Evolutionary conservation across 2,888 invertebrate genomes (phyloP).

Genomic region (Troides helena): DNA sequence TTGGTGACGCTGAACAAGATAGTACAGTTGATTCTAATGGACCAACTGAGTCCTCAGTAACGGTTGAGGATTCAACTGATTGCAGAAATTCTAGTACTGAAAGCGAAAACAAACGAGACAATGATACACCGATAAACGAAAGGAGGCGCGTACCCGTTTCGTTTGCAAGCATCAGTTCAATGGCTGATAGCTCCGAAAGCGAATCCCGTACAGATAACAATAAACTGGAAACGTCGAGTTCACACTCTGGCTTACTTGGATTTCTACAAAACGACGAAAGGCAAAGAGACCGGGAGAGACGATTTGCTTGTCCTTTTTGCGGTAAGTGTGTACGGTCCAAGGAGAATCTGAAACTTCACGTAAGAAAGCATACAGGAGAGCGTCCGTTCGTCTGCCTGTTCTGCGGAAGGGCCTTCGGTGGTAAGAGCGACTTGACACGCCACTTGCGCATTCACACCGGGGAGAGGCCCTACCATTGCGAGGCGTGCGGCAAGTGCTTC

Average conservation of each 20-base stretch:
- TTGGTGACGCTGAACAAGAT: slow-evolving; percentile 82
- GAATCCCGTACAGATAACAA: slow-evolving; percentile 68
- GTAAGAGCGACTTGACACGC: slow-evolving; percentile 92
- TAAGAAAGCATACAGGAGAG: slow-evolving; percentile 92
- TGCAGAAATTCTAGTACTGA: slow-evolving; percentile 67
- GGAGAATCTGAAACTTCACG: slow-evolving; percentile 92
- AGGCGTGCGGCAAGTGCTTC: slow-evolving; percentile 95
- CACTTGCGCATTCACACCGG: slow-evolving; percentile 94
- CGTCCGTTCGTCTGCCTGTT: slow-evolving; percentile 94
- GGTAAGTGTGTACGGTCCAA: slow-evolving; percentile 94
- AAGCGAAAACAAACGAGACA: slow-evolving; percentile 61
- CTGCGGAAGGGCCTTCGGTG: slow-evolving; percentile 93
- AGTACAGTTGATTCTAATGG: slow-evolving; percentile 86
- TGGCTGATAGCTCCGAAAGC: slow-evolving; percentile 76
- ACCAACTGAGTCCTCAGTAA: slow-evolving; percentile 70
- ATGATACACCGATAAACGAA: slow-evolving; percentile 51
- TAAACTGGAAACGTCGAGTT: slow-evolving; percentile 78
- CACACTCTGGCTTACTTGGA: slow-evolving; percentile 80
- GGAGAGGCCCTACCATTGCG: slow-evolving; percentile 94
- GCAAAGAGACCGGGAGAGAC: slow-evolving; percentile 83
- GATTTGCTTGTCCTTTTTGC: slow-evolving; percentile 93
- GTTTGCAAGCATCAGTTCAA: slow-evolving; percentile 77
- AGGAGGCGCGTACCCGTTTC: slow-evolving; percentile 69
- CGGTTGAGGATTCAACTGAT: slow-evolving; percentile 73
- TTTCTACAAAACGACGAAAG: slow-evolving; percentile 82